Evolutionary conservation across 2,797 vertebrate genomes (phyloP), one percentile per base, ranked within the genome.

Genomic region (Enteromius anoplus): DNA sequence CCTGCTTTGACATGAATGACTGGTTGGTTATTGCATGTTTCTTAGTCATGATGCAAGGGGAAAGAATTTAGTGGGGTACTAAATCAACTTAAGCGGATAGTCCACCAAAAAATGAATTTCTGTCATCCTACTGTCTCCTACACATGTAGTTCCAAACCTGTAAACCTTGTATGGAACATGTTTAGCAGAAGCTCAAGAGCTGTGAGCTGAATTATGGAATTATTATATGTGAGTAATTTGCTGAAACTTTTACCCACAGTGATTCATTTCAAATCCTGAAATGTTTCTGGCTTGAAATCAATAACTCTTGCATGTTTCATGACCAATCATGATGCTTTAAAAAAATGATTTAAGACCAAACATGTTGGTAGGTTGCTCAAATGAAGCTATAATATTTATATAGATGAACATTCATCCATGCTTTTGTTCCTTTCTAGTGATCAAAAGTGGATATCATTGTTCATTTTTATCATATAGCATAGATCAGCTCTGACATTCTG

Each of bases 171-270:
- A 10, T 37, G 26, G 21, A 58, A 75, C 49, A 53, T 51, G 15
- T 51, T 72, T 51, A 51, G 70, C 70, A 29, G 70, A 51, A 72
- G 47, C 26, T 72, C 55, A 58, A 23, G 55, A 23, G n/a, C n/a
- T 11, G 9, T 58, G 55, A 23, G 55, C n/a, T 11, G 55, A n/a
- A 23, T 58, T 58, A n/a, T 23, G n/a, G 11, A 58, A 23, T 58
- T 4, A 58, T 58, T n/a, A 58, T 58, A 58, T 23, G 3, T 23
- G 8, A 42, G 21, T 40, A 11, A 21, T 66, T 19, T 66, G 32
- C 32, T 42, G 65, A 68, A 68, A 69, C 12, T 42, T 4, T 11
- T 12, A 34, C 19, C 9, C n/a, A 29, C 19, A 29, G 23, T 71
- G n/a, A 71, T 49, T 47, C 0, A 29, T 71, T 26, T 49, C n/a